Evolutionary conservation across 92 coral and sea anemone species (phyloP), one percentile per base, ranked within the genome.

Genomic region (Porites rus): DNA sequence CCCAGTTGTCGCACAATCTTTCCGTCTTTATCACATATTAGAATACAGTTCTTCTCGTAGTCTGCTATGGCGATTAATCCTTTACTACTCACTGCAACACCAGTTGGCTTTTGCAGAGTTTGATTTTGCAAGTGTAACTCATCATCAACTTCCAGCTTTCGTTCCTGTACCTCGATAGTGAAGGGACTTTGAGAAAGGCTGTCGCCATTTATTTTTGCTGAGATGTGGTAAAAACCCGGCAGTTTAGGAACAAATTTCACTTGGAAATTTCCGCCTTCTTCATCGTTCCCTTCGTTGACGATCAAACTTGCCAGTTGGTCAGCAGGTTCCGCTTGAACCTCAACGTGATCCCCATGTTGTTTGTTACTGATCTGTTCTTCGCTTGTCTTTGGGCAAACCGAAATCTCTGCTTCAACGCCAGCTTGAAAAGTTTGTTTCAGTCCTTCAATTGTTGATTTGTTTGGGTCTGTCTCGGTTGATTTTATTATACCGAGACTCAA

Each of bases 241-340:
- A 8, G 59, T 11, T 53, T 11, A 53, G 59, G 59, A 53, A 53
- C 59, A 53, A 53, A 53, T 11, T 61, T 61, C n/a, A 61, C 65
- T 21, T 8, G 77, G 18, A 74, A n/a, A 74, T 20, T 74, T 25
- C 2, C 0, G 28, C 2, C 28, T 25, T 2, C 28, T 1, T 25
- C 28, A 25, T 25, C 28, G 1, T 25, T 25, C 21, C 63, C 8
- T 75, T 75, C 25, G n/a, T 16, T 0, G 61, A 24, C 11, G 12
- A 20, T 56, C 66, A 54, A 58, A 28, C 65, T 75, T 2, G 79
- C 79, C 65, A 78, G 52, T 28, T 63, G 83, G 5, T 62, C 59
- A 78, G 59, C 18, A 31, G 83, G 72, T n/a, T 78, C 83, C 71
- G 64, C 65, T 31, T 5, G 79, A 7, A 53, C 79, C 56, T 75